Base-by-base conservation (phyloP, 2,113 vertebrate species). In the Entelurus aequoreus region DNA sequence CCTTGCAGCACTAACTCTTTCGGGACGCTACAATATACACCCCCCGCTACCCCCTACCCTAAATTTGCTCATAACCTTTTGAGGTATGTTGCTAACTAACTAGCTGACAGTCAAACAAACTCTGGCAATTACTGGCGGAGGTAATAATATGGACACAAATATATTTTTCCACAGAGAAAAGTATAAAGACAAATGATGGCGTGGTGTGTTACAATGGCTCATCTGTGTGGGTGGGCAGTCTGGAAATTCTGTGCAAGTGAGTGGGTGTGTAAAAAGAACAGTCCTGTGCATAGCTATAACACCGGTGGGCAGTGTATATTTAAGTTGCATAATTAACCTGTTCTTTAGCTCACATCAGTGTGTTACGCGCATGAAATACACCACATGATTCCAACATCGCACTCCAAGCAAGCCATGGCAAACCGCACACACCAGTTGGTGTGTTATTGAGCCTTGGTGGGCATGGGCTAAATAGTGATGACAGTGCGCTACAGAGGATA, bases 391-490 rank as follows among this genome's bases (percentile, higher is more conserved):
- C 12, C 42, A 9, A 12, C 12, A 46, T 12, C 11, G 42, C 42
- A 11, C 42, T 5, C 5, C 42, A 11, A 49, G 49, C 63, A 1
- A 19, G 61, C 47, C 61, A 14, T 10, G 10, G 44, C 67, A 72
- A 55, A 75, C 47, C 51, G 65, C 62, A 40, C 55, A 75, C 59
- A 13, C 56, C 13, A 61, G 53, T 36, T 64, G 60, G 62, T 59
- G 67, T 81, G 75, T 68, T 66, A 69, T 69, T 68, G 47, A 59
- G 61, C 62, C 59, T 69, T 61, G 68, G 48, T 44, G 54, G 56
- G 62, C 16, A 16, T 67, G 54, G 55, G 60, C 56, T 69, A 35
- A 40, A 71, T 78, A 81, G 63, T 78, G 77, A 83, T 81, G 72
- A 78, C 66, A 62, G 28, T 57, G 76, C 68, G 77, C 68, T 40